phyloP scores from a whole-genome alignment of 2,888 invertebrate genomes.

The Venusia cambrica region DNA sequence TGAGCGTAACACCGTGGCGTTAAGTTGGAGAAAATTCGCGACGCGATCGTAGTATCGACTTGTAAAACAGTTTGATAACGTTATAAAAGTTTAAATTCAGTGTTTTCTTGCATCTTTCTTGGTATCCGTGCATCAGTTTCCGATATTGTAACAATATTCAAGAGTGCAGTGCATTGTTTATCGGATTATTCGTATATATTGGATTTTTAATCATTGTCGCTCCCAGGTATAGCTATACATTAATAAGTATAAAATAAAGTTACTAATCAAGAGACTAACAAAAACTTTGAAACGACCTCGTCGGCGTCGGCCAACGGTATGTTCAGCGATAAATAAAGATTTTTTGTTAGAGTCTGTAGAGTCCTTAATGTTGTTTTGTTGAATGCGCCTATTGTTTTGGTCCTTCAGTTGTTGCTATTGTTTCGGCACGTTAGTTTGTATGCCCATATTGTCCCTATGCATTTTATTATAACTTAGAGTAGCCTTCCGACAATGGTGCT shows the following conservation, averaged over 20 bases:
- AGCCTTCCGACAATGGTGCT: constrained; percentile 34
- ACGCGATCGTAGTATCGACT: constrained; percentile 45
- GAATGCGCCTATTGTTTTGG: constrained; percentile 59
- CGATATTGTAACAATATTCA: constrained; percentile 16
- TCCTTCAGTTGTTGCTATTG: constrained; percentile 44
- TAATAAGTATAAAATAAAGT: constrained; percentile 41
- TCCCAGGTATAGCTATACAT: constrained; percentile 33
- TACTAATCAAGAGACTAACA: constrained; percentile 36
- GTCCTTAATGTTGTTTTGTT: constrained; percentile 59
- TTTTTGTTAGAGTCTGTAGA: constrained; percentile 49
- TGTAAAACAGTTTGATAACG: constrained; percentile 35
- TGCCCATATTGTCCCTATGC: constrained; percentile 36
- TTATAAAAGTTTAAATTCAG: constrained; percentile 11
- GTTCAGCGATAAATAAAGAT: constrained; percentile 57
- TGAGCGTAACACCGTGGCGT: constrained; percentile 31
- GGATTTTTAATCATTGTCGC: constrained; percentile 33
- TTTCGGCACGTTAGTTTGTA: constrained; percentile 42
- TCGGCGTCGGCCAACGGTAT: constrained; percentile 50
- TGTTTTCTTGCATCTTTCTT: constrained; percentile 20
- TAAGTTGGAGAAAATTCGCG: constrained; percentile 32
- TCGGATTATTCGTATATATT: constrained; percentile 41
- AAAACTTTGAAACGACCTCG: constrained; percentile 35
- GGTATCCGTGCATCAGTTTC: constrained; percentile 29
- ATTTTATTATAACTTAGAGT: constrained; percentile 51
- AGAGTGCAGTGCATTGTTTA: constrained; percentile 33